phyloP scores from a whole-genome alignment of 2,888 invertebrate species.

The Platycheirus albimanus region DNA sequence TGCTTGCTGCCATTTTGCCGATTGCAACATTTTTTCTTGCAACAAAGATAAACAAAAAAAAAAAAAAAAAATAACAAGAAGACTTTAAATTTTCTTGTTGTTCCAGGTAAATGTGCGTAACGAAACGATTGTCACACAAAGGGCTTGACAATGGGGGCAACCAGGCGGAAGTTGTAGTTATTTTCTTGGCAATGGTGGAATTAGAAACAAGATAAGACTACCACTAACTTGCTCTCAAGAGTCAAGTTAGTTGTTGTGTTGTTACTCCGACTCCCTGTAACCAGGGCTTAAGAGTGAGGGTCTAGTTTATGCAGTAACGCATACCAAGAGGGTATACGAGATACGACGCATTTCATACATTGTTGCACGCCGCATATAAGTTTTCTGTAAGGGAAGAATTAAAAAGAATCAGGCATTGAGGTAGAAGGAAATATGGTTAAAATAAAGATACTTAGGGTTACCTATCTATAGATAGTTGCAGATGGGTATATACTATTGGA shows the following conservation, averaged over 20 bases:
- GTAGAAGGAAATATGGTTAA: not conserved
- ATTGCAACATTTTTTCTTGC: constrained; percentile 46
- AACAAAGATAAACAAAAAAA: constrained; percentile 16
- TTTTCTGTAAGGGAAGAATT: not conserved
- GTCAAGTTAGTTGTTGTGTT: constrained; percentile 32
- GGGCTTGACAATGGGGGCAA: constrained; percentile 52
- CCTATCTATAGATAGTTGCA: no score
- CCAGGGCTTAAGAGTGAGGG: constrained; percentile 26
- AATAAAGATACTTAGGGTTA: no score
- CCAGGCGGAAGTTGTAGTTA: constrained; percentile 63
- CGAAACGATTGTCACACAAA: constrained; percentile 64
- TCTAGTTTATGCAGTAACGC: constrained; percentile 30
- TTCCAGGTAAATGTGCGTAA: constrained; percentile 68
- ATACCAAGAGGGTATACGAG: constrained; percentile 8
- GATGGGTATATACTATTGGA: no score
- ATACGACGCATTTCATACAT: constrained; percentile 18
- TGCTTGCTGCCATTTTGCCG: constrained; percentile 34
- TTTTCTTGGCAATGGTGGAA: constrained; percentile 28
- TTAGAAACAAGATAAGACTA: constrained; percentile 53
- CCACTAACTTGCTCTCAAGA: not conserved
- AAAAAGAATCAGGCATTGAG: not conserved
- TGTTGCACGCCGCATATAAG: constrained; percentile 16
- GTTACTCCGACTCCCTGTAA: no score
- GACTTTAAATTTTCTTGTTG: constrained; percentile 51
- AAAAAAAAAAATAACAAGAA: constrained; percentile 6